A percentile compares a stretch with the other conserved stretches of the same genome.
These are phyloP conservation scores for Poliocrania exsul DNA, from an alignment of 2,797 vertebrate species.

Conservation along the genomic window DNA sequence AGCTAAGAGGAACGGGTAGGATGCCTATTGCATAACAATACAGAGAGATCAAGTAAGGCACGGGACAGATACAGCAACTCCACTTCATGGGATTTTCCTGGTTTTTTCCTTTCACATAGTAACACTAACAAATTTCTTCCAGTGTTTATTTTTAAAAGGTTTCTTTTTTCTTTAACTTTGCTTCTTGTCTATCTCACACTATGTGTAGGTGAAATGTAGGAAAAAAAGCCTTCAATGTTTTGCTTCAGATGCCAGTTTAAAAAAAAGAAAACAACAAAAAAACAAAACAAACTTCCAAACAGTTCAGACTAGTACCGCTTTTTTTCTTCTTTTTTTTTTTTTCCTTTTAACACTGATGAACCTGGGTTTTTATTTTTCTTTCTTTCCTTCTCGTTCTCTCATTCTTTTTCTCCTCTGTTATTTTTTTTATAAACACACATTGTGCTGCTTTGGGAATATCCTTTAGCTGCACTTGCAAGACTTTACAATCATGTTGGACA, in stretches of 20 bases:
- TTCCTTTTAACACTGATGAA: conserved; percentile 76
- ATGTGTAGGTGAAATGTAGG: conserved; percentile 75
- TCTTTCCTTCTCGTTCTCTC: conserved; percentile 20
- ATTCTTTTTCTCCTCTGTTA: background rate
- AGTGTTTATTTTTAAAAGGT: conserved; percentile 90
- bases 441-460: conserved; percentile 32
- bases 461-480: conserved; percentile 98
- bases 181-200: conserved; percentile 81
- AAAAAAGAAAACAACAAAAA: conserved; percentile 53
- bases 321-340: background rate
- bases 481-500: conserved; percentile 98
- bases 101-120: conserved; percentile 91
- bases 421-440: background rate
- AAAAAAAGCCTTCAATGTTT: conserved; percentile 76
- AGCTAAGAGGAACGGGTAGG: conserved; percentile 72
- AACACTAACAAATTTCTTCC: conserved; percentile 92
- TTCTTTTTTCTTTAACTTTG: conserved; percentile 66
- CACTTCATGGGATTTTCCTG: conserved; percentile 82
- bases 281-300: conserved; percentile 69
- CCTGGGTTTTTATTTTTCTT: conserved; percentile 55
- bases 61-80: conserved; percentile 80
- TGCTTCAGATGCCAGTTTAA: conserved; percentile 76
- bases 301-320: conserved; percentile 80
- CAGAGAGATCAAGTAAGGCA: conserved; percentile 76
- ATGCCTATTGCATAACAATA: conserved; percentile 74